These are phyloP conservation scores for Carpatolechia fugitivella DNA, from an alignment of 2,888 invertebrate species.

Conservation along the genomic window DNA sequence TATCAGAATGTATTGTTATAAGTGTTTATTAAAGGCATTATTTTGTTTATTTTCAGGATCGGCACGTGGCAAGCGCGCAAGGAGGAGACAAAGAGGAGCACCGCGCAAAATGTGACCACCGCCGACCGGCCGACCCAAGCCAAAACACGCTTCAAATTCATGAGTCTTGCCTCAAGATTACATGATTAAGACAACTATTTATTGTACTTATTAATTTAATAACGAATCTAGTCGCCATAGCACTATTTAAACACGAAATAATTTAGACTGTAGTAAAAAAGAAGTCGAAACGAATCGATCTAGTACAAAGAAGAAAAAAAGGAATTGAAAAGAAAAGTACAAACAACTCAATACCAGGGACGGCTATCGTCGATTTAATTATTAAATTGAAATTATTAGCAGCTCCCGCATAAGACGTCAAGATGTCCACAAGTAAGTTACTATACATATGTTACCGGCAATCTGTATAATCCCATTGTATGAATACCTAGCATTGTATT, in stretches of 20 bases:
- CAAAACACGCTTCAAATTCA: constrained; percentile 60
- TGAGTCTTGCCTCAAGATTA: constrained; percentile 61
- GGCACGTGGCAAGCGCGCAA: constrained; percentile 33
- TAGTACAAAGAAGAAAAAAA: constrained; percentile 67
- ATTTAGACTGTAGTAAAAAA: constrained; percentile 57
- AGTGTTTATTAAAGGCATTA: too few species aligned
- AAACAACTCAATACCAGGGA: constrained; percentile 47
- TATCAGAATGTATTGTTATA: too few species aligned
- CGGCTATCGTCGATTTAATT: constrained; percentile 66
- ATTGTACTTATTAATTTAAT: constrained; percentile 64
- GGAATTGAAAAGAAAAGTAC: constrained; percentile 52
- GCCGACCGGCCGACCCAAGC: constrained; percentile 67
- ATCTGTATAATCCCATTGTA: too few species aligned
- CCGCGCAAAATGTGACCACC: constrained; percentile 72
- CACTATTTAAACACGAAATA: constrained; percentile 70
- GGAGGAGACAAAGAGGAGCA: constrained; percentile 36
- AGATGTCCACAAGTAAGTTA: constrained; percentile 72
- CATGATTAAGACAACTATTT: constrained; percentile 69
- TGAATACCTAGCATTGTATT: too few species aligned
- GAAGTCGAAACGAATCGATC: constrained; percentile 32
- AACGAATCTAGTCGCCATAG: constrained; percentile 77
- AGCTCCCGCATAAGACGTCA: constrained; percentile 50
- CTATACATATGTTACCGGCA: neutral
- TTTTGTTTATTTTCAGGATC: constrained; percentile 52
- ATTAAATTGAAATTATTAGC: constrained; percentile 68